Base-by-base conservation (phyloP, 2,888 invertebrate species). In the Oegoconia quadripuncta region DNA sequence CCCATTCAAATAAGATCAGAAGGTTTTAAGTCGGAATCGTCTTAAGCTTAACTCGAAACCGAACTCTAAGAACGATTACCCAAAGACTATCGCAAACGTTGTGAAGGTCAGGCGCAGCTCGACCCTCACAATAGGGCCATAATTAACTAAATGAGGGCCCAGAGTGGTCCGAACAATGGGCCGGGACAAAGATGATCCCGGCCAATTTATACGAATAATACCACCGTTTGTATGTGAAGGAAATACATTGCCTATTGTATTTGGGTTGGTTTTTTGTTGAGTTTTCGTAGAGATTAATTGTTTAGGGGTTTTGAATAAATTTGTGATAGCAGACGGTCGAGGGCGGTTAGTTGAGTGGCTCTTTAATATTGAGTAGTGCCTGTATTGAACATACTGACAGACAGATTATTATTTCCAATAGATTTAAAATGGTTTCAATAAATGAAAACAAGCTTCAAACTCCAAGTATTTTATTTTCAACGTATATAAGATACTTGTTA, bases 141-240 rank as follows among this genome's bases (percentile, higher is more conserved):
- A 64, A 67, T 68, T 67, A 68, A 64, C 52, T 52, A 54, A 68
- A 65, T 64, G 64, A 60, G 59, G 66, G 59, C 56, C 62, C 54
- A 44, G 61, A 48, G 46, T 44, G 40, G 37, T 42, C 27, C 28
- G 30, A 14, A 16, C 44, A 46, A 14, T 18, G n/a, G 18, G 42
- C 14, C 31, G 13, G 37, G 59, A 65, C 64, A 54, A 58, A 57
- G 60, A 59, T 55, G 61, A 60, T 59, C 55, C 44, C 52, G 54
- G 61, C 59, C 65, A 59, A 61, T 65, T 62, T 65, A 56, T 55
- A 53, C 55, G 59, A 55, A 63, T 61, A 67, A 65, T 64, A 47
- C 49, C 49, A 45, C 52, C 52, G 50, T 56, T 54, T 52, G 41
- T 38, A 26, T 17, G 48, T 31, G 39, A 34, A 40, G 46, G 38